Evolutionary conservation across 2,113 vertebrate species (phyloP), one percentile per base, ranked within the genome.

Genomic region (Cyprinodon brontotheroides): DNA sequence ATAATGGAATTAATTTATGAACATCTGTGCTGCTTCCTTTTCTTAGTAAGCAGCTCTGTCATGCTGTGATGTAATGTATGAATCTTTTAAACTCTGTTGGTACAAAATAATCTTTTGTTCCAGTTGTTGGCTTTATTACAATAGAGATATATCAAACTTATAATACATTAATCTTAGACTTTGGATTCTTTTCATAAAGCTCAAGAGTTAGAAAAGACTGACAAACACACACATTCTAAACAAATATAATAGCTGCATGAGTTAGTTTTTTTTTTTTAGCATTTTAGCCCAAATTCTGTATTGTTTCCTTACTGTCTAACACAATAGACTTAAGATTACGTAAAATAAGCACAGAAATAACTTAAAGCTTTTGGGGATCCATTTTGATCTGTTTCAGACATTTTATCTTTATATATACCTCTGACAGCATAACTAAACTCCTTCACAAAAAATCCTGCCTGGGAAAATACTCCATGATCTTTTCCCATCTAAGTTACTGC

Each of bases 1-100:
- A 84, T 80, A 82, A 68, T n/a, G 50, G 76, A 48, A 73, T 78
- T 11, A 72, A 85, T 61, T 75, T 67, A 66, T 87, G 64, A 63
- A 78, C 41, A 78, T 85, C 50, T 77, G 69, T 59, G 77, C 40
- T n/a, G 48, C 57, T 79, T 68, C 13, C n/a, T 47, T 74, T 79
- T 74, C 41, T 45, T 57, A n/a, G 50, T 57, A 57, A 78, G 74
- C 78, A 65, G 73, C 73, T 81, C 81, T 81, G 20, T 73, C 70
- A 73, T 59, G 41, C 64, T 82, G n/a, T 80, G 64, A 80, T 79
- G 72, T 80, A 1, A 80, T 78, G 67, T 67, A 22, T 22, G 38
- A 13, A 29, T 48, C 59, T 65, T 64, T 53, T 64, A 29, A 38
- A n/a, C 65, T 48, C 47, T 68, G 68, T n/a, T 57, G 50, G 50